Conservation (phyloP, 2,888 invertebrate species). For the Pseudolycoriella hygida region DNA sequence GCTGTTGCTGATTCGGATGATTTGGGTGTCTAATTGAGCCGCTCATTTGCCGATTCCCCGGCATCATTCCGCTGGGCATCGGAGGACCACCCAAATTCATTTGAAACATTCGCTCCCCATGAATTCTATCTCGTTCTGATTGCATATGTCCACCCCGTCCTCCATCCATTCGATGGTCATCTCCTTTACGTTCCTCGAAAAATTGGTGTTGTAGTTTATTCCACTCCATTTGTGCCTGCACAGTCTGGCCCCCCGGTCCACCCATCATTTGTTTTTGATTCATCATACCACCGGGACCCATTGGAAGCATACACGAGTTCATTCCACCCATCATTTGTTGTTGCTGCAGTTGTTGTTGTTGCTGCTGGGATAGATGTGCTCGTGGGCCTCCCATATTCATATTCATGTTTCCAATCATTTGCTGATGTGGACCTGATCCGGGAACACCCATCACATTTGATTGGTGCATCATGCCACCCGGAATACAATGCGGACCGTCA, state of each 20-base stretch:
- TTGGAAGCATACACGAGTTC: background rate
- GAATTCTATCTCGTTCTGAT: background rate
- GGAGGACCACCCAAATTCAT: background rate
- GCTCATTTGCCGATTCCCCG: conserved; percentile 34
- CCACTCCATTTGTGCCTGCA: conserved; percentile 68
- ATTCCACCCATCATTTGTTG: conserved; percentile 8
- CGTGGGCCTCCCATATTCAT: background rate
- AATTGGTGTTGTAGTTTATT: conserved; percentile 78
- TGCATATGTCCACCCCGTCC: background rate
- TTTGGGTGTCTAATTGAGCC: conserved; percentile 19
- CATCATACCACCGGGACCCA: conserved; percentile 1
- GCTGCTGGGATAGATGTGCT: background rate
- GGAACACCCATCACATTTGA: background rate
- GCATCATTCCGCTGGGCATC: conserved; percentile 23
- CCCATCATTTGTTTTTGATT: conserved; percentile 11
- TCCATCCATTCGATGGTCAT: background rate
- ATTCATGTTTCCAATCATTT: background rate
- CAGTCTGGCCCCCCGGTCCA: conserved; percentile 17
- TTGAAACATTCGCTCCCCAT: conserved; percentile 19
- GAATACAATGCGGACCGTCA: background rate
- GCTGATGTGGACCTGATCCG: background rate
- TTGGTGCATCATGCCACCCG: background rate
- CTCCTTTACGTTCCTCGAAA: conserved; percentile 45
- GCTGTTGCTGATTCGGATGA: conserved; percentile 3
- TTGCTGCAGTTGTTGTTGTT: background rate